phyloP scores from a whole-genome alignment of 1,140 invertebrate genomes.

The Leguminivora glycinivorella region DNA sequence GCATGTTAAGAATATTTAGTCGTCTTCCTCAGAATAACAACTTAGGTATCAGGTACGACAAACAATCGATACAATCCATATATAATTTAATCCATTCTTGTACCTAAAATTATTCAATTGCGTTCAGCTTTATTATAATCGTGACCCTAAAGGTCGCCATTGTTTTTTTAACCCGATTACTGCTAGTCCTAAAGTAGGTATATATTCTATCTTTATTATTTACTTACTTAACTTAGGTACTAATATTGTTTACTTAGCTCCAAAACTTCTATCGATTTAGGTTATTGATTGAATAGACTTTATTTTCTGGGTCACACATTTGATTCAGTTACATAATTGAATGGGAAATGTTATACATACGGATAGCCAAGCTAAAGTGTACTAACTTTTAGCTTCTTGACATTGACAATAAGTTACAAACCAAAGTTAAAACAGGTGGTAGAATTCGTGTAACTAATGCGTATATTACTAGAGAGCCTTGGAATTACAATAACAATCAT shows the following conservation, averaged over 20 bases:
- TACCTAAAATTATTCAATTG: not conserved
- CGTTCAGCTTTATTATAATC: not conserved
- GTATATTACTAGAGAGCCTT: not conserved
- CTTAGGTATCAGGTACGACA: not conserved
- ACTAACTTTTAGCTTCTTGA: no score
- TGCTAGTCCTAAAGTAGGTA: not conserved
- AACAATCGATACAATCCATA: not conserved
- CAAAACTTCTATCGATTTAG: no score
- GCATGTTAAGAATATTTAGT: not conserved
- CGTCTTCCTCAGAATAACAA: not conserved
- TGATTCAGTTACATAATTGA: no score
- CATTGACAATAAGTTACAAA: not conserved
- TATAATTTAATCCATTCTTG: not conserved
- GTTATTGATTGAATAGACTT: no score
- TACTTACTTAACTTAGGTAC: no score
- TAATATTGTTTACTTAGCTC: no score
- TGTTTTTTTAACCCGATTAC: not conserved
- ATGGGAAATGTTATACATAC: no score
- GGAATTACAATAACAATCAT: constrained; percentile 24
- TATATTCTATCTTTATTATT: no score
- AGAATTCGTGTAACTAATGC: not conserved
- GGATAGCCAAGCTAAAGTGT: no score
- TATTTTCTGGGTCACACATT: no score
- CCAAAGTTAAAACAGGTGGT: not conserved
- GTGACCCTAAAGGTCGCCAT: not conserved